A percentile compares a stretch with the other conserved stretches of the same genome.
phyloP scores from a whole-genome alignment of 2,113 vertebrate species.

The Felis chaus region DNA sequence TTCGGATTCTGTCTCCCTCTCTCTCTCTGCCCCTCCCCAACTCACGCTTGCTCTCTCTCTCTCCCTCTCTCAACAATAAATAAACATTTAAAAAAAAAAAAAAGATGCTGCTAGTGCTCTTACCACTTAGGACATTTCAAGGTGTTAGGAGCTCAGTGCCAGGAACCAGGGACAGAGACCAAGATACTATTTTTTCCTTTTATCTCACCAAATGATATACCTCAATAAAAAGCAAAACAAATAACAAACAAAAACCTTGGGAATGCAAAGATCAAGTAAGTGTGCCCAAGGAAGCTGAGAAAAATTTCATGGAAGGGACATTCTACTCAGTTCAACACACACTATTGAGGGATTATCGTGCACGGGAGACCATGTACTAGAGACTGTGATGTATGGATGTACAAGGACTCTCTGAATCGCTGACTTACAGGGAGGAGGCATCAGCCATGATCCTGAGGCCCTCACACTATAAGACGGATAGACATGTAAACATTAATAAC shows the following conservation, averaged over 20 bases:
- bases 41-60: too few relatives aligned
- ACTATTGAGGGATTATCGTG: background rate
- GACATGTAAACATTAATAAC: background rate
- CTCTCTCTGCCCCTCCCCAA: too few relatives aligned
- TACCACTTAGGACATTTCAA: background rate
- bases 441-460: background rate
- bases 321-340: background rate
- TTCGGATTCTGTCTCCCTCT: too few relatives aligned
- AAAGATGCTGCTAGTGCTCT: background rate
- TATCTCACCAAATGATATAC: background rate
- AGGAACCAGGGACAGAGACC: background rate
- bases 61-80: too few relatives aligned
- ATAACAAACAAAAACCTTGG: background rate
- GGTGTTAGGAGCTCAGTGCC: background rate
- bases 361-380: rapidly evolving
- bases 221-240: background rate
- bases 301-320: background rate
- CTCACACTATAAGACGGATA: background rate
- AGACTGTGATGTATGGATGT: background rate
- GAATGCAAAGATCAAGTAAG: background rate
- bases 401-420: background rate
- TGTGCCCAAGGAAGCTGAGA: background rate
- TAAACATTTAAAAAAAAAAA: too few relatives aligned
- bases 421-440: background rate
- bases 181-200: background rate